Base-by-base conservation (phyloP, 2,888 invertebrate genomes). In the Trichacis sp. region DNA sequence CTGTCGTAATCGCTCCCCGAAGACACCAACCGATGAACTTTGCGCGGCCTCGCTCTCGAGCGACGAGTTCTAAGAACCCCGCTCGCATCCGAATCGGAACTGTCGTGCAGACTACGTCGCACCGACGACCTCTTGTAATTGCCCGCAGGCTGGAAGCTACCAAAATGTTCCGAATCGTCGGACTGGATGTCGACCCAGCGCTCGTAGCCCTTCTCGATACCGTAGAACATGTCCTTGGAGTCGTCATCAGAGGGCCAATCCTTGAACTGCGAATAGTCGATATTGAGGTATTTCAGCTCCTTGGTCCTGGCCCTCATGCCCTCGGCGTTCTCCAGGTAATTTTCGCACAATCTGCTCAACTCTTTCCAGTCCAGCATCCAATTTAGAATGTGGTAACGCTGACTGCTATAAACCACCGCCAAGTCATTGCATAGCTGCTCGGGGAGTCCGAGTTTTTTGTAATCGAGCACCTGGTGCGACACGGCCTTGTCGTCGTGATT, bases 251-350 rank as follows among this genome's bases (percentile, higher is more conserved):
- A 87, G 0, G 91, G 90, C 81, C 90, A 87, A 47, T 90, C 88
- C 71, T 89, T 88, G 77, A 89, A 92, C 68, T 89, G 87, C 14
- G 88, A 87, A 54, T 90, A 92, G 80, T 92, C 92, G 30, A 93
- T 88, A 75, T 92, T 91, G 1, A 93, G 85, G 78, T 89, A 92
- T 77, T 91, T 91, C n/a, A 93, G 85, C 78, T 92, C 92, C 0
- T 90, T 91, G 38, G 90, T 89, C 14, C 89, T 85, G 42, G 89
- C 89, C 40, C 89, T 87, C 15, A 90, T 91, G 50, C 90, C 88
- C 61, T 87, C 86, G 2, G 87, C 87, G 69, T 87, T 86, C 60
- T 88, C 85, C 30, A 89, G 75, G 73, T 89, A 89, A 70, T 86
- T 84, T 61, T 87, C 85, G 78, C 89, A 90, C n/a, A 88, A 78